These are phyloP conservation scores for Choristoneura fumiferana DNA, from an alignment of 1,140 invertebrate species.

Conservation along the genomic window DNA sequence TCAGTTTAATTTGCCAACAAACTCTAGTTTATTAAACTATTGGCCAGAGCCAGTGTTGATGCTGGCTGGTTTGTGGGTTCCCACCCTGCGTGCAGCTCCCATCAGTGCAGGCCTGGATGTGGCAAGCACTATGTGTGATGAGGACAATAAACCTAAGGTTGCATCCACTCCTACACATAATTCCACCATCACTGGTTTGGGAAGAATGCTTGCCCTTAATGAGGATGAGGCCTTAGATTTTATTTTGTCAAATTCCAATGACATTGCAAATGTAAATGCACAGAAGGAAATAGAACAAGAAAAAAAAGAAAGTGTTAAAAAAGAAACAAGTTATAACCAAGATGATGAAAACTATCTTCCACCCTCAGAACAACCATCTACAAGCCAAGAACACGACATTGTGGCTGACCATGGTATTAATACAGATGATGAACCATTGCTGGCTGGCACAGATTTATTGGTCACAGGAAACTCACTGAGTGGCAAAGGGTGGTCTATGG, in stretches of 20 bases:
- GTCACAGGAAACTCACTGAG: slow-evolving; percentile 83
- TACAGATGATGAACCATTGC: slow-evolving; percentile 45
- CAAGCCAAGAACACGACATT: slow-evolving; percentile 45
- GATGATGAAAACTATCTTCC: not conserved
- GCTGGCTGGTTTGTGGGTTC: slow-evolving; percentile 91
- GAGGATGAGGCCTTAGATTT: slow-evolving; percentile 84
- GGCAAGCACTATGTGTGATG: slow-evolving; percentile 82
- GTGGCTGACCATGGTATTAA: slow-evolving; percentile 40
- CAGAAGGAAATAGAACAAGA: slow-evolving; percentile 25
- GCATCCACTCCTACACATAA: slow-evolving; percentile 66
- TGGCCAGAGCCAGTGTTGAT: slow-evolving; percentile 93
- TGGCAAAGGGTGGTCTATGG: slow-evolving; percentile 84
- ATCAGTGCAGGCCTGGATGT: slow-evolving; percentile 84
- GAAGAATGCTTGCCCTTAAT: slow-evolving; percentile 74
- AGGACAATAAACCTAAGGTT: slow-evolving; percentile 57
- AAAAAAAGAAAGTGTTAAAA: slow-evolving; percentile 32
- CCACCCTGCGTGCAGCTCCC: slow-evolving; percentile 85
- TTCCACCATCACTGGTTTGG: slow-evolving; percentile 72
- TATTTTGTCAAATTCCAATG: slow-evolving; percentile 76
- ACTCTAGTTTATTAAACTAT: slow-evolving; percentile 92
- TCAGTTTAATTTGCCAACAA: slow-evolving; percentile 90
- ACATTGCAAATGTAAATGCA: slow-evolving; percentile 29
- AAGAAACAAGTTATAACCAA: slow-evolving; percentile 18
- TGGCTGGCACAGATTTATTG: slow-evolving; percentile 49
- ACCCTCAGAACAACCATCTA: slow-evolving; percentile 35